These are phyloP conservation scores for Rhinophrynus dorsalis DNA, from an alignment of 2,797 vertebrate species.

Conservation along the genomic window DNA sequence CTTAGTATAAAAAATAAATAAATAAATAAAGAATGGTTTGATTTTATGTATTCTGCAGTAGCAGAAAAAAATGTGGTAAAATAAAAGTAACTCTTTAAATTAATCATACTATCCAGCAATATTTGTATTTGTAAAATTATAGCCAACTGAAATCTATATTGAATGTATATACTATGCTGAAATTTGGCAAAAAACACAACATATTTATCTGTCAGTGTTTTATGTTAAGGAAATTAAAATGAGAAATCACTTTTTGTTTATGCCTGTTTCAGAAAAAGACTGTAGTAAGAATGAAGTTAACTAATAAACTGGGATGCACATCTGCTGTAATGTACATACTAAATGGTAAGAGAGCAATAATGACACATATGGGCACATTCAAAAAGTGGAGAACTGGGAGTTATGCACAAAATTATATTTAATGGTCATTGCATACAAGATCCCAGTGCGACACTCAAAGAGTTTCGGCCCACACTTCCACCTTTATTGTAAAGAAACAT, in stretches of 20 bases:
- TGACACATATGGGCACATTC: constrained; percentile 35
- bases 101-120: too few species aligned
- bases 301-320: constrained; percentile 38
- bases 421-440: constrained; percentile 23
- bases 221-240: constrained; percentile 35
- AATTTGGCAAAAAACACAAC: constrained; percentile 13
- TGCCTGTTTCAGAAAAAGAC: constrained; percentile 26
- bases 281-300: constrained; percentile 26
- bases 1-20: too few species aligned
- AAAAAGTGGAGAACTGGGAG: constrained; percentile 22
- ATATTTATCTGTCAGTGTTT: constrained; percentile 31
- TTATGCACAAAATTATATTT: constrained; percentile 33
- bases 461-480: constrained; percentile 16
- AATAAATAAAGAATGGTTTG: too few species aligned
- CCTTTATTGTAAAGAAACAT: constrained; percentile 19
- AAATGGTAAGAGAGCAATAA: constrained; percentile 42
- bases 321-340: constrained; percentile 46
- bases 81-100: too few species aligned
- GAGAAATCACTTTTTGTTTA: constrained; percentile 26
- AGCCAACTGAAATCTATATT: neutral
- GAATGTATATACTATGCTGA: constrained; percentile 10
- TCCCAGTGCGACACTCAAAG: constrained; percentile 25
- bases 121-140: too few species aligned
- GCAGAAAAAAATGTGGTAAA: too few species aligned
- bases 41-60: too few species aligned